Evolutionary conservation across 2,113 vertebrate genomes (phyloP).

Genomic region (Saccopteryx bilineata): DNA sequence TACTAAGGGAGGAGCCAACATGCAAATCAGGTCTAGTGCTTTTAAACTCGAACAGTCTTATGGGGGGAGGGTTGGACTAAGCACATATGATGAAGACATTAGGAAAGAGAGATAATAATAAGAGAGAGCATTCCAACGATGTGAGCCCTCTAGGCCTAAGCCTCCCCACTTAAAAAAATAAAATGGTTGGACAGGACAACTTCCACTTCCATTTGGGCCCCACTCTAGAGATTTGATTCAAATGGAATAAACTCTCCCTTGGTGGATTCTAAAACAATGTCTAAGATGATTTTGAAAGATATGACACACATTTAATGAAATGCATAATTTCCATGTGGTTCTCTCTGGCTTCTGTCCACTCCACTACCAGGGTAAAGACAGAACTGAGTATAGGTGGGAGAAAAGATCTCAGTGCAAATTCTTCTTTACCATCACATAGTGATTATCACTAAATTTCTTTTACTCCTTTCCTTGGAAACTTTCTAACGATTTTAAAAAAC

Average conservation of each 20-base stretch:
- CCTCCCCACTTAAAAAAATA: background rate
- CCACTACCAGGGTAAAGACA: background rate
- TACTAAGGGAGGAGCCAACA: background rate
- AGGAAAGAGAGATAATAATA: background rate
- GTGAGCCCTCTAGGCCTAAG: background rate
- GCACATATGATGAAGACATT: background rate
- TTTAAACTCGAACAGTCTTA: background rate
- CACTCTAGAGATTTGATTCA: background rate
- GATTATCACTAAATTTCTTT: background rate
- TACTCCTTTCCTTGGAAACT: background rate
- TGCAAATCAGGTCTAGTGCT: background rate
- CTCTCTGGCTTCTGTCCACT: background rate
- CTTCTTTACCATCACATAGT: background rate
- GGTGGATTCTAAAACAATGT: background rate
- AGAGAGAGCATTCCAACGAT: background rate
- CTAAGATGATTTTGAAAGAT: background rate
- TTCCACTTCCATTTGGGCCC: background rate
- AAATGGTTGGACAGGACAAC: background rate
- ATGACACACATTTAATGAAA: background rate
- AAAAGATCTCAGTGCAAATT: background rate
- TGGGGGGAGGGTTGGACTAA: background rate
- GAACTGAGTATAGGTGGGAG: background rate
- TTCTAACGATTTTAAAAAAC: background rate
- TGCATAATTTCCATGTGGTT: background rate
- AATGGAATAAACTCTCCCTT: background rate